These are phyloP conservation scores for Pachycephus smyrnensis DNA, from an alignment of 2,888 invertebrate genomes.

Conservation along the genomic window DNA sequence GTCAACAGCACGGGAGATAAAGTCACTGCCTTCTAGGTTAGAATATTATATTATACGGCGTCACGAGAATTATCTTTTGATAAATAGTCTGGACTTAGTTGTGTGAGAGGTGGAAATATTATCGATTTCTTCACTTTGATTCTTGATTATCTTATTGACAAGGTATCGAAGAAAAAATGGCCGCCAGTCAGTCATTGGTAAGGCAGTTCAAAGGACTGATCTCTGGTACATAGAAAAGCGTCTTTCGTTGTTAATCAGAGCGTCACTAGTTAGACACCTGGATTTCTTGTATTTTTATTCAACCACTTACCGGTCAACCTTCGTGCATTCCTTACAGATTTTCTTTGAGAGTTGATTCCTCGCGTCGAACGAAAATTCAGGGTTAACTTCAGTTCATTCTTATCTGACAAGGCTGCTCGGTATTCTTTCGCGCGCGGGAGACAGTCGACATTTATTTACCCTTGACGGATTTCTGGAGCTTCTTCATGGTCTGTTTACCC, in stretches of 20 bases:
- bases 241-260: constrained; percentile 54
- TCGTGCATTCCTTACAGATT: background rate
- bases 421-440: background rate
- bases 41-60: too few relatives aligned
- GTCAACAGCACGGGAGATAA: too few relatives aligned
- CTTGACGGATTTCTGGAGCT: background rate
- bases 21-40: too few relatives aligned
- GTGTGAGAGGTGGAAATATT: too few relatives aligned
- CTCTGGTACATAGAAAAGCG: background rate
- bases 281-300: constrained; percentile 16
- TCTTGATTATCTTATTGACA: background rate
- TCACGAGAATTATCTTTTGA: too few relatives aligned
- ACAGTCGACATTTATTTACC: background rate
- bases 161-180: background rate
- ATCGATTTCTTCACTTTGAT: background rate
- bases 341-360: background rate
- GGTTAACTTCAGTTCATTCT: background rate
- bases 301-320: background rate
- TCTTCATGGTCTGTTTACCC: background rate
- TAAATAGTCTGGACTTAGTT: too few relatives aligned
- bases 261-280: constrained; percentile 57
- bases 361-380: background rate
- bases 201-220: background rate
- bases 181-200: background rate
- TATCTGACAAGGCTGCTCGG: background rate